Evolutionary conservation across 2,113 vertebrate genomes (phyloP), one percentile per base, ranked within the genome.

Genomic region (Xiphorhynchus elegans): DNA sequence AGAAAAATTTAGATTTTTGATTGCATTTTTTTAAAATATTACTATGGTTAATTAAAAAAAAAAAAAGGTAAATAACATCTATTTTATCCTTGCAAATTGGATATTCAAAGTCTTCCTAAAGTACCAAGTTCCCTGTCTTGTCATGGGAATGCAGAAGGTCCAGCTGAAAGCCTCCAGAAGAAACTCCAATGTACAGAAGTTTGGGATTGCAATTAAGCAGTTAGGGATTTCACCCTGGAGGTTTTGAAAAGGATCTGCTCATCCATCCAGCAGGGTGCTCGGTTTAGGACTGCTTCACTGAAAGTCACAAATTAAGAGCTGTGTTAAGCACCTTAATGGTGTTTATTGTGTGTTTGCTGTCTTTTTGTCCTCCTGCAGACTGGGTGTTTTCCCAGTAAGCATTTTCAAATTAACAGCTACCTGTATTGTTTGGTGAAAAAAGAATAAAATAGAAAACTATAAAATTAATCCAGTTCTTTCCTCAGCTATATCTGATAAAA

Each of bases 111-210:
- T 24, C 26, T 39, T 79, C 35, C 64, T 53, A 39, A 17, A 84
- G 39, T 10, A 73, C 14, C 21, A 69, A 47, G 14, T 16, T 90
- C 35, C 18, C 20, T 60, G 7, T 13, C 44, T 42, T 60, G 62
- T 29, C 17, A 29, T 4, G 18, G 16, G 47, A 73, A 37, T 81
- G 39, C 20, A 87, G 60, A 49, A 77, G 25, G 11, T 77, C 37
- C 50, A 44, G 2, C 7, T 82, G 52, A 74, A 94, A 87, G 17
- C 23, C 29, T 79, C 33, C 31, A 50, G 33, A 67, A 66, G n/a
- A 74, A 86, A 84, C 74, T 58, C n/a, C 20, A 10, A 0, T 4
- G 7, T 47, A 3, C 1, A 0, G 16, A 64, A 53, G 0, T 58
- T 39, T 39, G 23, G 31, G 10, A 35, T 5, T 33, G 4, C 18